Percentiles rank a stretch among this genome's conserved stretches.
Conservation (phyloP, 2,113 vertebrate species). For the Apteryx owenii region DNA sequence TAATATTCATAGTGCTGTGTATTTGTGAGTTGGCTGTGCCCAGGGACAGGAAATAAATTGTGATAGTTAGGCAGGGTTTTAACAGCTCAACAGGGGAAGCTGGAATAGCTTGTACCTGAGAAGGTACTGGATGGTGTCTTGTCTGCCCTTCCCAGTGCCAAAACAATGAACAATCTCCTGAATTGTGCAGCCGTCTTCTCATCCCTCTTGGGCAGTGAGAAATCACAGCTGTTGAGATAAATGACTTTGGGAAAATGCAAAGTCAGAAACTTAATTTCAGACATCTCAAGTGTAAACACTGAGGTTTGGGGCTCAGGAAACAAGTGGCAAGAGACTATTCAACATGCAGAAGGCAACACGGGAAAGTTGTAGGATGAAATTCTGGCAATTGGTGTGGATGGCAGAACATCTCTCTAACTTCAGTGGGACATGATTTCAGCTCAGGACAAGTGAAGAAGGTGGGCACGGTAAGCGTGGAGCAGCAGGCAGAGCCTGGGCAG, state of each 20-base stretch:
- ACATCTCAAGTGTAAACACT: neutral
- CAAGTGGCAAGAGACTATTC: neutral
- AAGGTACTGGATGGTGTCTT: neutral
- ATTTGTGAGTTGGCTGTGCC: slow-evolving; percentile 11
- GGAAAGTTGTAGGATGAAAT: neutral
- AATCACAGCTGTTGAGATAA: neutral
- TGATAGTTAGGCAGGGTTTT: accelerated
- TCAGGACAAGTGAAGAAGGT: accelerated
- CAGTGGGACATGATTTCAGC: neutral
- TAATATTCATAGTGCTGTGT: slow-evolving; percentile 27
- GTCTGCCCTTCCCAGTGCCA: neutral
- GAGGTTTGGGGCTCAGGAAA: neutral
- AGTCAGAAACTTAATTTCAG: neutral
- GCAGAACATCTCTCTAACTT: neutral
- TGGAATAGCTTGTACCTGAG: neutral
- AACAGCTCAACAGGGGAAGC: neutral
- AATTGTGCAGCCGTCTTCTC: neutral
- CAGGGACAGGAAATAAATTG: neutral
- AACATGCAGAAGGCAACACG: accelerated
- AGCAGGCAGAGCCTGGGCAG: neutral
- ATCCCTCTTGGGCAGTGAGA: neutral
- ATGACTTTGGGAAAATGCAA: neutral
- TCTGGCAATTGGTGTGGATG: neutral
- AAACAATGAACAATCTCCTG: neutral
- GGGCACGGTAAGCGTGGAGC: accelerated